Evolutionary conservation across 2,113 vertebrate species (phyloP).

Genomic region (Phaethornis superciliosus): DNA sequence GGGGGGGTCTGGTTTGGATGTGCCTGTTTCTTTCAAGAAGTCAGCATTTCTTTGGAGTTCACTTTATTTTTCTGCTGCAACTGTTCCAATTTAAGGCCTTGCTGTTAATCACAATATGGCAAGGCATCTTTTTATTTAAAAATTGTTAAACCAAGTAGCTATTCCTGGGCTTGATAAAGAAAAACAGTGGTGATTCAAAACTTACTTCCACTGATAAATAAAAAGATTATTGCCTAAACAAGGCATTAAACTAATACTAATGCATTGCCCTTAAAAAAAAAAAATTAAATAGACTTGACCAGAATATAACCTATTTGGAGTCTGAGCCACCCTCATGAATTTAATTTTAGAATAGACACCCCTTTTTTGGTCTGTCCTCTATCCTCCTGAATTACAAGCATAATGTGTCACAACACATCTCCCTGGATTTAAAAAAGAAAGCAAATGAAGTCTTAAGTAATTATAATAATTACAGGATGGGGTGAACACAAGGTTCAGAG

Average conservation of each 20-base stretch:
- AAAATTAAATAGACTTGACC: background rate
- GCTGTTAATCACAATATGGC: background rate
- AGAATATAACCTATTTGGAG: background rate
- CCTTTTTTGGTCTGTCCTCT: background rate
- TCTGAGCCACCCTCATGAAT: background rate
- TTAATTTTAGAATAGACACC: background rate
- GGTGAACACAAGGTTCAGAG: background rate
- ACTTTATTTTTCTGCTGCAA: background rate
- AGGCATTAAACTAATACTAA: background rate
- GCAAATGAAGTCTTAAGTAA: background rate
- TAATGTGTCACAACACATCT: constrained; percentile 26
- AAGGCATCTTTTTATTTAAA: background rate
- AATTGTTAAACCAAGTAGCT: background rate
- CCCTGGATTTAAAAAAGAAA: constrained; percentile 25
- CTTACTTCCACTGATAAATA: constrained; percentile 10
- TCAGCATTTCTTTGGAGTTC: background rate
- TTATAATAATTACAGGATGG: background rate
- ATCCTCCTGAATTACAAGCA: background rate
- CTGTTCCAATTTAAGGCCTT: background rate
- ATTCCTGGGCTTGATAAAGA: background rate
- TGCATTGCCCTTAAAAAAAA: background rate
- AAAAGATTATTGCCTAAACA: background rate
- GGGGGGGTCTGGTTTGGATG: background rate
- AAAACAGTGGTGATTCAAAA: constrained; percentile 6
- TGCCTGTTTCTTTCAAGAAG: background rate